A percentile compares a stretch with the other conserved stretches of the same genome.
phyloP scores from a whole-genome alignment of 2,888 invertebrate species.

The Eupithecia pulchellata region DNA sequence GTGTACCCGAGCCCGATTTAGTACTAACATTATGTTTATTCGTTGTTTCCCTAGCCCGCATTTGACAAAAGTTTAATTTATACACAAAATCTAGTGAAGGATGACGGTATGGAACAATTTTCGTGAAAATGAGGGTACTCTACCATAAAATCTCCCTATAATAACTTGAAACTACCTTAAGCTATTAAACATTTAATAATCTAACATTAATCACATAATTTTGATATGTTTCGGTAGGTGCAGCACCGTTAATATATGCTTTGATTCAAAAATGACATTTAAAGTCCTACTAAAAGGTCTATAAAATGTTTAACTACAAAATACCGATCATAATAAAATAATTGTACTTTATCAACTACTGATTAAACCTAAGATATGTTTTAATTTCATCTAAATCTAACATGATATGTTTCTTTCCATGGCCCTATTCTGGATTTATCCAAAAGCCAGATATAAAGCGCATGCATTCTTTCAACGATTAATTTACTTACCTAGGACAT shows the following conservation, averaged over 20 bases:
- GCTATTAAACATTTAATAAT: conserved; percentile 64
- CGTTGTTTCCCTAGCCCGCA: conserved; percentile 82
- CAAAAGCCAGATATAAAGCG: conserved; percentile 85
- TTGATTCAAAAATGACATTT: conserved; percentile 56
- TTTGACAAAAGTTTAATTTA: conserved; percentile 77
- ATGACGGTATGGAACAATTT: conserved; percentile 47
- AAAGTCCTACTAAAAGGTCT: conserved; percentile 67
- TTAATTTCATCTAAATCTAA: conserved; percentile 66
- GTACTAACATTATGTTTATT: conserved; percentile 64
- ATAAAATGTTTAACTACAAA: conserved; percentile 79
- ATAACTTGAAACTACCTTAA: conserved; percentile 63
- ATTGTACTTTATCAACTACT: conserved; percentile 78
- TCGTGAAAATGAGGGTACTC: conserved; percentile 46
- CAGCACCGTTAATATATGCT: conserved; percentile 76
- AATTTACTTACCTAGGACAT: conserved; percentile 69
- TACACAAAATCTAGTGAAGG: conserved; percentile 51
- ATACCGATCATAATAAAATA: conserved; percentile 83
- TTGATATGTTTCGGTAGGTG: conserved; percentile 80
- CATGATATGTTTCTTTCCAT: conserved; percentile 76
- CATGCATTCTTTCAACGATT: conserved; percentile 81
- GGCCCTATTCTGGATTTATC: conserved; percentile 82
- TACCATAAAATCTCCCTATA: conserved; percentile 51
- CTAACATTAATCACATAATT: conserved; percentile 74
- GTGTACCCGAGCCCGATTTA: conserved; percentile 47
- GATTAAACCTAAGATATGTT: conserved; percentile 75